Conservation (phyloP, 2,888 invertebrate genomes). For the Liopterus haemorrhoidalis region DNA sequence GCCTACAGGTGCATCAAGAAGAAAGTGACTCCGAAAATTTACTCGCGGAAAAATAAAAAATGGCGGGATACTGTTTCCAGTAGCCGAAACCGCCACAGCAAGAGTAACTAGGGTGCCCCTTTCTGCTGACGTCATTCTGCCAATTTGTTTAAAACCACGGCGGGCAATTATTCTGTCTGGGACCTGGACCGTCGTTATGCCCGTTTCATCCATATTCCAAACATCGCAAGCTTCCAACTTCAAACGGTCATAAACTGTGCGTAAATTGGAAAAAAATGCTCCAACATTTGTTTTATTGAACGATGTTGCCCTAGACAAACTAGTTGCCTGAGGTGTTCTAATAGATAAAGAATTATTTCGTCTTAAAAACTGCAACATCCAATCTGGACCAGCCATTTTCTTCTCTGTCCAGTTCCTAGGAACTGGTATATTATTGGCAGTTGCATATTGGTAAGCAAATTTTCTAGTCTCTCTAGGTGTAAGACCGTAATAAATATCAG, state of each 20-base stretch:
- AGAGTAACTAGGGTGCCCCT: slow-evolving; percentile 34
- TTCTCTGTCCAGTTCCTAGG: slow-evolving; percentile 31
- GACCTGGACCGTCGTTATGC: slow-evolving; percentile 34
- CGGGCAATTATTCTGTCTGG: slow-evolving; percentile 36
- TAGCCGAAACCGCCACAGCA: slow-evolving; percentile 32
- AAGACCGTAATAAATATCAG: no score
- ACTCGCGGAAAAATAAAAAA: slow-evolving; percentile 36
- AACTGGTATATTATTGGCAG: slow-evolving; percentile 24
- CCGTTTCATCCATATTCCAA: slow-evolving; percentile 21
- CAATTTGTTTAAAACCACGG: slow-evolving; percentile 36
- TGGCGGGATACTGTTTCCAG: slow-evolving; percentile 35
- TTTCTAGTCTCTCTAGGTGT: no score
- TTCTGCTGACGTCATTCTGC: slow-evolving; percentile 36
- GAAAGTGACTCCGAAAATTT: slow-evolving; percentile 27
- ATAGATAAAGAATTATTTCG: slow-evolving; percentile 33
- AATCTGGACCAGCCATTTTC: slow-evolving; percentile 35
- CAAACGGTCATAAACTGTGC: slow-evolving; percentile 27
- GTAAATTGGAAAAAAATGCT: slow-evolving; percentile 32
- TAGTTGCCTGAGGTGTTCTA: slow-evolving; percentile 35
- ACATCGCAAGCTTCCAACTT: slow-evolving; percentile 24
- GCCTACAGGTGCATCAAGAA: slow-evolving; percentile 28
- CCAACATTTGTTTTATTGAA: slow-evolving; percentile 35
- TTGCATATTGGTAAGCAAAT: no score
- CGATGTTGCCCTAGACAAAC: slow-evolving; percentile 32
- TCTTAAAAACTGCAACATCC: slow-evolving; percentile 35